Base-by-base conservation (phyloP, 2,113 vertebrate genomes). In the Alexandromys fortis region DNA sequence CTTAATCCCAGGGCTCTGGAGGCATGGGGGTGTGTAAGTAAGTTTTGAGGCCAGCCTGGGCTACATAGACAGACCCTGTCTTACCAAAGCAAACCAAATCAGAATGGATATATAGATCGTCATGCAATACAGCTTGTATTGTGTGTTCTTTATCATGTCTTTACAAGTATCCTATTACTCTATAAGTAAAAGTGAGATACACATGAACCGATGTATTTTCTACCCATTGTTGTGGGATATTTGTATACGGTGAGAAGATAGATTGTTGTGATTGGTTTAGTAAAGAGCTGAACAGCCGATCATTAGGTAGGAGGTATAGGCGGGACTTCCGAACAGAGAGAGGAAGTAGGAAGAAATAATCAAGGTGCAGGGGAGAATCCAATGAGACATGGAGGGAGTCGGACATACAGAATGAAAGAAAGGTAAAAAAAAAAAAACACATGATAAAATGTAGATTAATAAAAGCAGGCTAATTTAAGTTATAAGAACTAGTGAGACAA, bases 71-170 rank as follows among this genome's bases (percentile, higher is more conserved):
- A 88, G 13, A 38, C 22, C 8, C 35, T 12, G 13, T 38, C 68
- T 73, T 55, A 73, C 5, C 49, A 73, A 88, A 38, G 49, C 42
- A 33, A 45, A 67, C 33, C 38, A 86, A 30, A 58, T 38, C 35
- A 55, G 38, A 61, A 91, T 61, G 75, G 70, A 45, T 2, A 7
- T 49, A 21, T 5, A 13, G 52, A 45, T 89, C 38, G 16, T 19
- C 5, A 45, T 35, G 7, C 2, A 16, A 35, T 7, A 35, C 3
- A 38, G 24, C 7, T 1, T 47, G 42, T 1, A 65, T 0, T 7
- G 1, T 12, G 0, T 49, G 42, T 16, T 68, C 13, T 42, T 21
- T 3, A 88, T 72, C 47, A 14, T 10, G 26, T 72, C 86, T 70
- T 87, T 77, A 77, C 4, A 49, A 30, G 79, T 6, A 21, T 22